phyloP scores from a whole-genome alignment of 2,888 invertebrate genomes.

The Bhutanitis thaidina region DNA sequence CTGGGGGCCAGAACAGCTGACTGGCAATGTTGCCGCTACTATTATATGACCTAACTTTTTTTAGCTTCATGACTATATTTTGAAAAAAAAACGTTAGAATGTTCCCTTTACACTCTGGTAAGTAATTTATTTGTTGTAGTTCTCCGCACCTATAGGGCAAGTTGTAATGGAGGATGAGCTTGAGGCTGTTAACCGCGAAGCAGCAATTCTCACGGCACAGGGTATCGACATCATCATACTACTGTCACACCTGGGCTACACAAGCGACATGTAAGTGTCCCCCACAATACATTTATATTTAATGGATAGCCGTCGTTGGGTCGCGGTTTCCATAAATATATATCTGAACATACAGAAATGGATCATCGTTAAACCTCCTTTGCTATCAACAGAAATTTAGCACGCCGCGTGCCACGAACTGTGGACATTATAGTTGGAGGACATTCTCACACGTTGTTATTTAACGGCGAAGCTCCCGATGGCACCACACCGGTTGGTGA shows the following conservation, averaged over 20 bases:
- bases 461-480: conserved; percentile 76
- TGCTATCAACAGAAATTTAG: conserved; percentile 72
- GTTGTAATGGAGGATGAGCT: conserved; percentile 86
- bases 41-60: no score
- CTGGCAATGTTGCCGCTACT: no score
- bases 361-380: no score
- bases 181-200: conserved; percentile 83
- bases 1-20: no score
- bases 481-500: conserved; percentile 79
- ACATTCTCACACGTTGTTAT: conserved; percentile 90
- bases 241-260: conserved; percentile 88
- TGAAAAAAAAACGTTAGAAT: no score
- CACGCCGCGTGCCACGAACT: conserved; percentile 80
- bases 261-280: conserved; percentile 52
- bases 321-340: no score
- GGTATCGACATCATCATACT: conserved; percentile 89
- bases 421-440: conserved; percentile 92
- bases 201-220: conserved; percentile 79
- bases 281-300: not conserved
- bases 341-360: no score
- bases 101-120: no score
- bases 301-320: no score
- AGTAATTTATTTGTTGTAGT: conserved; percentile 59
- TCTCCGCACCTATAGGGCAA: conserved; percentile 82
- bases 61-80: no score